Conservation (phyloP, 2,888 invertebrate genomes). For the Leptothorax acervorum region DNA sequence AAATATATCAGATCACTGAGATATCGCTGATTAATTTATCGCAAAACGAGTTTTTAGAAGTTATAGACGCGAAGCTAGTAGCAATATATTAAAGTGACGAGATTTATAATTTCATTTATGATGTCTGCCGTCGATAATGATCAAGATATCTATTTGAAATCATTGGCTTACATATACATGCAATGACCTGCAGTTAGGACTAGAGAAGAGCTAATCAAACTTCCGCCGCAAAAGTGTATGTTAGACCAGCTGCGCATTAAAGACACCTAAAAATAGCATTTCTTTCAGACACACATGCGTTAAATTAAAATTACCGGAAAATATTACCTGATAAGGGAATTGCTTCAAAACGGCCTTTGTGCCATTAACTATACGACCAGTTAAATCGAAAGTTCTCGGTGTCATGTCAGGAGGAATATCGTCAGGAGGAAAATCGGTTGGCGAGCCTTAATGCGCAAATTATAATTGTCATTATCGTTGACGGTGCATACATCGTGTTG, state of each 20-base stretch:
- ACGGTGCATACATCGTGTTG: background rate
- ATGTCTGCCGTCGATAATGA: background rate
- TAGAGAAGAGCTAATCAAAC: slow-evolving; percentile 68
- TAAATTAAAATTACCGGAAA: slow-evolving; percentile 59
- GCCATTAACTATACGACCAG: slow-evolving; percentile 76
- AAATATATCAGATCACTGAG: background rate
- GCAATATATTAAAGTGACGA: background rate
- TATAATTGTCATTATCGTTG: slow-evolving; percentile 22
- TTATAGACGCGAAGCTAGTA: background rate
- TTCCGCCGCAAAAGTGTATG: slow-evolving; percentile 80
- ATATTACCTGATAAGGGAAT: slow-evolving; percentile 75
- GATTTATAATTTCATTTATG: background rate
- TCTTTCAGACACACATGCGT: background rate
- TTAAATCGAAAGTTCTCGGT: slow-evolving; percentile 20
- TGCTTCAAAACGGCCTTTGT: slow-evolving; percentile 67
- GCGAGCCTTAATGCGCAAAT: slow-evolving; percentile 15
- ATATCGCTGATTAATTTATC: background rate
- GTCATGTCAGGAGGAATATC: background rate
- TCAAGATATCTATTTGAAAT: slow-evolving; percentile 12
- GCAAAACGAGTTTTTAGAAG: background rate
- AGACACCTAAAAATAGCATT: slow-evolving; percentile 74
- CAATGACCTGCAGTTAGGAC: slow-evolving; percentile 81
- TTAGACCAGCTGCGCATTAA: slow-evolving; percentile 68
- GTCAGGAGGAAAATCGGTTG: background rate
- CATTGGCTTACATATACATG: slow-evolving; percentile 71